Evolutionary conservation across 92 coral and sea anemone genomes (phyloP), one percentile per base, ranked within the genome.

Genomic region (Chrysogorgia sp.): DNA sequence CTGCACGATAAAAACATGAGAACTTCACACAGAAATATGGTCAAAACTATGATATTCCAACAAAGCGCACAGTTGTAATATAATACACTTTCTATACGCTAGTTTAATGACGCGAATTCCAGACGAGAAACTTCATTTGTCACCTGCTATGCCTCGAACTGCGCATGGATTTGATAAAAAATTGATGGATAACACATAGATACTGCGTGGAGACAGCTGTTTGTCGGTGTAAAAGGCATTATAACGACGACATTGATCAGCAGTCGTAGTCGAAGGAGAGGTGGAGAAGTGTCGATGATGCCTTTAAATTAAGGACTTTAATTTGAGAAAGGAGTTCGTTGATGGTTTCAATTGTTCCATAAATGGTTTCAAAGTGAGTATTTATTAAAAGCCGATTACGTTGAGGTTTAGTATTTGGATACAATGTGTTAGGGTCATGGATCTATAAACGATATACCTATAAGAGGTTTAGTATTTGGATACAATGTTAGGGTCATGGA

Each of bases 181-280:
- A 67, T 67, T 29, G 20, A 67, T 67, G 74, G 55, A 57, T 32
- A n/a, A 45, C 24, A 26, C 29, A 12, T 37, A 37, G 25, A 47
- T 69, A 35, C 10, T 49, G 19, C 60, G 48, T 48, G 28, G 76
- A 48, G 26, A 69, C 76, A 29, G 76, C 59, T 69, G 76, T 12
- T 48, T 47, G n/a, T 47, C n/a, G n/a, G n/a, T n/a, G n/a, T n/a
- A n/a, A n/a, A n/a, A n/a, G n/a, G n/a, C n/a, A n/a, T n/a, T n/a
- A n/a, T n/a, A n/a, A n/a, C n/a, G n/a, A n/a, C n/a, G n/a, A n/a
- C n/a, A n/a, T n/a, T n/a, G n/a, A n/a, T n/a, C n/a, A n/a, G n/a
- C n/a, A n/a, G n/a, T n/a, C n/a, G n/a, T n/a, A n/a, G n/a, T n/a
- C n/a, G n/a, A n/a, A n/a, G n/a, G n/a, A n/a, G n/a, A n/a, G n/a